These are phyloP conservation scores for Pipra filicauda DNA, from an alignment of 2,113 vertebrate species.

Conservation along the genomic window DNA sequence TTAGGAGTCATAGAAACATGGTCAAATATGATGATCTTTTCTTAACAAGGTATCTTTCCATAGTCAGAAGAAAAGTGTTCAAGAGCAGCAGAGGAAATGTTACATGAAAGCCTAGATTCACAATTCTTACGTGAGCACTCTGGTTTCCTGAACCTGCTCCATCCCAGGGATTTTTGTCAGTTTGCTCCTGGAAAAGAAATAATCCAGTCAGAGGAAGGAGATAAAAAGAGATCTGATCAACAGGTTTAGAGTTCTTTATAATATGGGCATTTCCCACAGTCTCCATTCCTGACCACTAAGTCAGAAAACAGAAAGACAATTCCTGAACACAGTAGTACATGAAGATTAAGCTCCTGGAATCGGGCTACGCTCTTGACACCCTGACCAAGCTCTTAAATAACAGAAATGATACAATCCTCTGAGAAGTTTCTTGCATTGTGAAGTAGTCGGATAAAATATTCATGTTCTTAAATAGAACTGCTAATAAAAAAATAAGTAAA, in stretches of 20 bases:
- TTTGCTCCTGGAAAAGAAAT: neutral
- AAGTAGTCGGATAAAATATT: constrained; percentile 24
- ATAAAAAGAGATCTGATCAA: neutral
- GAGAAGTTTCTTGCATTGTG: neutral
- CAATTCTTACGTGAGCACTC: neutral
- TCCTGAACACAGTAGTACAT: neutral
- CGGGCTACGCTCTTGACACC: neutral
- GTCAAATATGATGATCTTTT: neutral
- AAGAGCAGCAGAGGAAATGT: neutral
- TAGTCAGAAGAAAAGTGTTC: neutral
- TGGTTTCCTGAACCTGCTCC: neutral
- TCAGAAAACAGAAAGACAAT: neutral
- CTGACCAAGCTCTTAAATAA: neutral
- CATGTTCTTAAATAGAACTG: constrained; percentile 42
- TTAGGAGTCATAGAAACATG: neutral
- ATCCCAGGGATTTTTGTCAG: neutral
- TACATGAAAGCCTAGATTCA: neutral
- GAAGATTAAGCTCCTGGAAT: neutral
- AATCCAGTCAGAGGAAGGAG: neutral
- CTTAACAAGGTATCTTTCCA: neutral
- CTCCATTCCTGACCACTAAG: neutral
- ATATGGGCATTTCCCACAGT: neutral
- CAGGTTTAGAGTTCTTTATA: neutral
- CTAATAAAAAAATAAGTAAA: constrained; percentile 62
- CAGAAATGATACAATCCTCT: neutral